Evolutionary conservation across 2,888 invertebrate species (phyloP), one percentile per base, ranked within the genome.

Genomic region (Ophraella communa): DNA sequence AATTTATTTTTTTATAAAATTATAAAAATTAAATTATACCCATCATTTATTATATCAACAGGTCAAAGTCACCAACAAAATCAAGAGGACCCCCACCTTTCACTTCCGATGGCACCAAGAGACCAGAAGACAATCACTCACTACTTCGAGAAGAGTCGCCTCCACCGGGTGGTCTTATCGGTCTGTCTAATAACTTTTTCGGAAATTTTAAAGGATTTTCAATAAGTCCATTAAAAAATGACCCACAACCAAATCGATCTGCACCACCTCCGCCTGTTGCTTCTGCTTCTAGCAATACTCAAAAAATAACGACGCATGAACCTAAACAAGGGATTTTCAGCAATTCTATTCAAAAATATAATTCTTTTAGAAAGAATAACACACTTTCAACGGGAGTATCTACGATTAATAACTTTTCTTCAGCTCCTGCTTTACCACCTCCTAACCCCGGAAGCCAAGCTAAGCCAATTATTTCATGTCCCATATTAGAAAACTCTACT

Each of bases 151-250:
- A 79, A 55, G 79, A 80, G 8, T 66, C 77, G 14, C 67, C 76
- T 5, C 73, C 72, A 55, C 63, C 70, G 1, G 64, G 69, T n/a
- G 59, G 59, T 11, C 24, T 60, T 18, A 60, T 52, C 35, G 73
- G 74, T 4, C 68, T 78, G 11, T 73, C 77, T 49, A 84, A 82
- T 65, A 89, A 90, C 75, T 89, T 94, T 82, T 93, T 93, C 79
- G 94, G 94, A 0, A 91, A 93, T 75, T 94, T 93, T 83, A 93
- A 92, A 81, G 94, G 94, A 0, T 95, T 94, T 81, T 71, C 91
- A 0, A 85, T 95, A 47, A 86, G 88, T 0, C 91, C 92, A 0
- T 83, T 90, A 0, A 85, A 86, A 1, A 85, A 85, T 49, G 74
- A 78, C 10, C 78, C 80, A 64, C 74, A 78, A 17, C 71, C 74